Evolutionary conservation across 2,113 vertebrate species (phyloP), one percentile per base, ranked within the genome.

Genomic region (Picathartes gymnocephalus): DNA sequence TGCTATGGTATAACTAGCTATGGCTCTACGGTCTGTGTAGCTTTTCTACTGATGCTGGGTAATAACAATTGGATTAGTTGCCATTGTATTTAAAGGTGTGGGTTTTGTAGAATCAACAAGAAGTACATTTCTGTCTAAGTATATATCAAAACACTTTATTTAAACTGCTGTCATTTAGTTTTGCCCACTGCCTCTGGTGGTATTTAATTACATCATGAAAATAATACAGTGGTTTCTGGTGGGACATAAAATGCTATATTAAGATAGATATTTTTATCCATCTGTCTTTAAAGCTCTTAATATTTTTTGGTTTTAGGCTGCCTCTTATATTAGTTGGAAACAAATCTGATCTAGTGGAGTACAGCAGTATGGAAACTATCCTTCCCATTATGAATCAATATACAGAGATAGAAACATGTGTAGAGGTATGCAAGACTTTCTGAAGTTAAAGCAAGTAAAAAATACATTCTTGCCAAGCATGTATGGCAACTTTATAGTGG

Each of bases 301-400:
- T 68, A 18, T 69, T 64, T n/a, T 90, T 86, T 81, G 11, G 54
- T 95, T 98, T 86, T 96, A 99, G 99, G 96, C 98, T 99, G 51
- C 99, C 99, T 56, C 96, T 99, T 92, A 99, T 99, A 97, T 96
- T 99, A 88, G 99, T 99, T 94, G 99, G 99, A 71, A 99, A 99
- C 97, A 99, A 99, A 93, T 99, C 99, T 9, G 99, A 99, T 97
- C 97, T 99, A 90, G 99, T 99, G 96, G 99, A 99, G 85, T 99
- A 99, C 91, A 99, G 99, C 97, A 99, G 99, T 96, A 99, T 99
- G 99, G 99, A 99, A 97, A 99, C 99, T 86, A 99, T 99, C 94
- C 98, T 99, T 87, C 99, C 99, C 84, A 99, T 99, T 95, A 99
- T 99, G 99, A 99, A 99, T 97, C 99, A 99, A 88, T 99, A 99